Evolutionary conservation across 1,140 invertebrate genomes (phyloP), one percentile per base, ranked within the genome.

Genomic region (Ceratoteleas bidentatus): DNA sequence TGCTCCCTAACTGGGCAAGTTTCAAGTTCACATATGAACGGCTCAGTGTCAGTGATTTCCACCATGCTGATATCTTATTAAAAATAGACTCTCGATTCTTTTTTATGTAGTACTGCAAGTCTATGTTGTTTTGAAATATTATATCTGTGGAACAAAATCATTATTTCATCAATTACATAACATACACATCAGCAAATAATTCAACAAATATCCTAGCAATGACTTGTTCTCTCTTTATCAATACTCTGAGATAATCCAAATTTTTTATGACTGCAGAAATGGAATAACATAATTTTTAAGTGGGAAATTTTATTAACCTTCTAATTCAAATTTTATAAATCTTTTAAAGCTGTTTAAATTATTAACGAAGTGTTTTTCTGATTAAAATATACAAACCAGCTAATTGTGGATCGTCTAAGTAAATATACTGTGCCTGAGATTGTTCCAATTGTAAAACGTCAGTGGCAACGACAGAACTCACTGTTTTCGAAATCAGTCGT

Each of bases 351-450:
- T n/a, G n/a, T n/a, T n/a, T n/a, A n/a, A n/a, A n/a, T n/a, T n/a
- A n/a, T n/a, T n/a, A n/a, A n/a, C n/a, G n/a, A n/a, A n/a, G n/a
- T n/a, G n/a, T n/a, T n/a, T n/a, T n/a, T n/a, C 24, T 24, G 24
- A 24, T 24, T 24, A 24, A 24, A 24, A 2, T 24, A 24, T 24
- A 24, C 24, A 24, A 54, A 91, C 90, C 88, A 85, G 90, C 85
- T 64, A 89, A 89, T 45, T 84, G 69, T 36, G 91, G 90, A 83
- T 92, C 87, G 81, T 92, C 87, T 1, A 92, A 83, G 69, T 92
- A 92, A 85, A 92, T 91, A 72, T 91, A 92, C 47, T 90, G 87
- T 11, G 88, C 85, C 49, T 86, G 85, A 0, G 84, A 52, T 62
- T 89, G 86, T 33, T 91, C 89, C 13, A 89, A 56, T 62, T 89